These are phyloP conservation scores for Galaxea fascicularis DNA, from an alignment of 92 coral and sea anemone species.

Conservation along the genomic window DNA sequence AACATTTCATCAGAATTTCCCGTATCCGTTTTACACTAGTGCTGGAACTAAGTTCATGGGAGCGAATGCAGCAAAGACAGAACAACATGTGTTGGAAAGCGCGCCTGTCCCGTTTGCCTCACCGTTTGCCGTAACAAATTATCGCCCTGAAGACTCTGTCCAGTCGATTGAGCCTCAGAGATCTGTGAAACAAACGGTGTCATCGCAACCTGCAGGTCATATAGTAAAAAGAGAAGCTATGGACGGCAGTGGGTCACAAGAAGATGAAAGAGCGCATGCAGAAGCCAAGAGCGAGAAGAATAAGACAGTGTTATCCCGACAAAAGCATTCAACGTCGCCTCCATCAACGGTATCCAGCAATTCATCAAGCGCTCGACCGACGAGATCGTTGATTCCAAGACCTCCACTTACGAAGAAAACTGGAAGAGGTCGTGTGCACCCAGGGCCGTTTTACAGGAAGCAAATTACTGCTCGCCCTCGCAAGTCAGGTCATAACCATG, in stretches of 20 bases:
- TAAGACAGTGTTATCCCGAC: background rate
- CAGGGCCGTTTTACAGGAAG: conserved; percentile 19
- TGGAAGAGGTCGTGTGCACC: conserved; percentile 32
- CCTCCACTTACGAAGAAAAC: conserved; percentile 38
- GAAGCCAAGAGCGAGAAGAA: conserved; percentile 12
- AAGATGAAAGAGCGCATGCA: background rate
- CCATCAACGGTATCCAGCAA: conserved; percentile 14
- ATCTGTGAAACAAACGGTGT: background rate
- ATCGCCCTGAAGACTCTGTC: conserved; percentile 1
- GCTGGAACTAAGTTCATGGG: conserved; percentile 14
- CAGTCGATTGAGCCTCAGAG: background rate
- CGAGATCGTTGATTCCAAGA: conserved; percentile 43
- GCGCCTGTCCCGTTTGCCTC: background rate
- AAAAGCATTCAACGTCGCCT: conserved; percentile 31
- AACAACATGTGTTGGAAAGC: background rate
- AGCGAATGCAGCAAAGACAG: background rate
- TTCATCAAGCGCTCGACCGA: conserved; percentile 11
- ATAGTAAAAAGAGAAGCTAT: background rate
- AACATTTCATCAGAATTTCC: conserved; percentile 40
- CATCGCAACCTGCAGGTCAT: background rate
- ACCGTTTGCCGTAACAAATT: background rate
- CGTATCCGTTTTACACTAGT: conserved; percentile 47
- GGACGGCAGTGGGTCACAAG: background rate
- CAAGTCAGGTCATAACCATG: conserved; percentile 2
- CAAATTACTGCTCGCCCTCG: conserved; percentile 36